A percentile compares a stretch with the other conserved stretches of the same genome.
Evolutionary conservation across 1,140 invertebrate genomes (phyloP).

Genomic region (Orchestia grillus): DNA sequence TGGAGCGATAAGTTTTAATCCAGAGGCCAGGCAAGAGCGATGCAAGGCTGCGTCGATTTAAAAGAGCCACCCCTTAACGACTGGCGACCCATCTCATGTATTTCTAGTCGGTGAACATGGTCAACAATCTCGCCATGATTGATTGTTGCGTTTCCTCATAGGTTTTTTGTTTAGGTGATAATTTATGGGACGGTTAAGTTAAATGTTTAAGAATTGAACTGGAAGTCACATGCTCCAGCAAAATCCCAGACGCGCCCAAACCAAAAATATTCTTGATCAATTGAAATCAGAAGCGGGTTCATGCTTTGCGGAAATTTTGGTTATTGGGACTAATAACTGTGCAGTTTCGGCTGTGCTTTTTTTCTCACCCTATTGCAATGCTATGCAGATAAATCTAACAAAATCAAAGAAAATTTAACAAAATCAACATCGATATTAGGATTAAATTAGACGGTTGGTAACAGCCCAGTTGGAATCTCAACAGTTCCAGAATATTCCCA

Average conservation of each 20-base stretch:
- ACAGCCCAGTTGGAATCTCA: too few relatives aligned
- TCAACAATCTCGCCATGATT: not conserved
- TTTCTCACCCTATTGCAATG: too few relatives aligned
- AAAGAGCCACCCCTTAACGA: not conserved
- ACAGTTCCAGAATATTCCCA: too few relatives aligned
- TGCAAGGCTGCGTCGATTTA: not conserved
- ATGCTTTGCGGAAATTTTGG: not conserved
- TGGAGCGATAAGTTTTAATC: conserved; percentile 39
- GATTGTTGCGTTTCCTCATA: not conserved
- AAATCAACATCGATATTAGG: too few relatives aligned
- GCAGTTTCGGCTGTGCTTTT: not conserved
- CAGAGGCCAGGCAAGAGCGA: not conserved
- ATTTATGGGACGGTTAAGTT: not conserved
- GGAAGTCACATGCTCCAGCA: not conserved
- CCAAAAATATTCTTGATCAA: not conserved
- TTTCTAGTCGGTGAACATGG: not conserved
- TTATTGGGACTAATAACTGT: not conserved
- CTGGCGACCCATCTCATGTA: not conserved
- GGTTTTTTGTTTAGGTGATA: not conserved
- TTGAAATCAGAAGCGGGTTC: not conserved
- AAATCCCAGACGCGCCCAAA: not conserved
- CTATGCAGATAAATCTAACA: too few relatives aligned
- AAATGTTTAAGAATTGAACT: too few relatives aligned
- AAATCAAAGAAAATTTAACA: too few relatives aligned
- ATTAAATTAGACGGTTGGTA: too few relatives aligned